These are phyloP conservation scores for Drosophila anomelani DNA, from an alignment of 2,888 invertebrate species.

Conservation along the genomic window DNA sequence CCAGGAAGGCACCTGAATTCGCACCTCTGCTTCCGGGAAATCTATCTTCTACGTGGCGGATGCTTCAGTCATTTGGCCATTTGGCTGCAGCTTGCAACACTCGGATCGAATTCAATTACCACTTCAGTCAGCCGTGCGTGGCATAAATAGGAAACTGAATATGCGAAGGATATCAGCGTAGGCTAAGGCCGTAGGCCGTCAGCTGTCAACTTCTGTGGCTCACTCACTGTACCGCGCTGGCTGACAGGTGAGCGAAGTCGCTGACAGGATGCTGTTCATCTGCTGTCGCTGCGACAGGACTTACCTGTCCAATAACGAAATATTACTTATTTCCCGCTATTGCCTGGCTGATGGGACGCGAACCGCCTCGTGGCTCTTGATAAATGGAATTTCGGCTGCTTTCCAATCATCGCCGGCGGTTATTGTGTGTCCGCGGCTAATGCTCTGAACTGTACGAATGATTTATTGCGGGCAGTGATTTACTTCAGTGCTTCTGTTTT, in stretches of 20 bases:
- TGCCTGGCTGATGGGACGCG: background rate
- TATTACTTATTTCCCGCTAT: slow-evolving; percentile 24
- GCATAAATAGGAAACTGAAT: slow-evolving; percentile 66
- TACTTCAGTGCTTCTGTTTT: slow-evolving; percentile 20
- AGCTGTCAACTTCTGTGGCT: slow-evolving; percentile 9
- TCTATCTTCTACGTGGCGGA: background rate
- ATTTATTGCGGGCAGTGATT: slow-evolving; percentile 33
- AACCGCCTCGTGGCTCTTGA: slow-evolving; percentile 7
- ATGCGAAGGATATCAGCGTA: slow-evolving; percentile 37
- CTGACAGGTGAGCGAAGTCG: slow-evolving; percentile 10
- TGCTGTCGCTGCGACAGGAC: slow-evolving; percentile 16
- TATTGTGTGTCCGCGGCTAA: slow-evolving; percentile 28
- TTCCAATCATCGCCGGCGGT: slow-evolving; percentile 15
- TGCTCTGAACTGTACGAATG: slow-evolving; percentile 22
- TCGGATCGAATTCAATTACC: slow-evolving; percentile 41
- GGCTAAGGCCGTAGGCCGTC: slow-evolving; percentile 15
- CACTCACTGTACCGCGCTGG: slow-evolving; percentile 7
- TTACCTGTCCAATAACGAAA: slow-evolving; percentile 28
- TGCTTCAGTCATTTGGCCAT: background rate
- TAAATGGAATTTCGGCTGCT: slow-evolving; percentile 41
- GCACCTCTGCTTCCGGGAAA: background rate
- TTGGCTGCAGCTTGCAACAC: slow-evolving; percentile 13
- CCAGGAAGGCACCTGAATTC: background rate
- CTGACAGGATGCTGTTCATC: slow-evolving; percentile 5
- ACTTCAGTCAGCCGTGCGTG: slow-evolving; percentile 23